Evolutionary conservation across 2,888 invertebrate species (phyloP).

Genomic region (Dendrolimus pini): DNA sequence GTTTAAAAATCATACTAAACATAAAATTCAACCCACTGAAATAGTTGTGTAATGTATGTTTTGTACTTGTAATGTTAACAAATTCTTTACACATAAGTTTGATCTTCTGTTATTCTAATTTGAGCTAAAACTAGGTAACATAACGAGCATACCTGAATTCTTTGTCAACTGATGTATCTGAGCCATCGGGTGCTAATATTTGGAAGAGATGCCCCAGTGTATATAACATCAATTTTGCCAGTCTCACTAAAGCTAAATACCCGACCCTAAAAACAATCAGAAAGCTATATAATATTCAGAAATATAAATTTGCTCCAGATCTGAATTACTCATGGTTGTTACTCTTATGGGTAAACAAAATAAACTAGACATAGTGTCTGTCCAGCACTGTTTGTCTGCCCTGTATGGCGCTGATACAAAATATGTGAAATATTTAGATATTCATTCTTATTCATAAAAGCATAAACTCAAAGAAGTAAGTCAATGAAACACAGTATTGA

Average conservation of each 20-base stretch:
- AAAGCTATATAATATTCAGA: neutral
- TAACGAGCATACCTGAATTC: slow-evolving; percentile 47
- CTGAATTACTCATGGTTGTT: no score
- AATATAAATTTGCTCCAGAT: no score
- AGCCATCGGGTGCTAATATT: slow-evolving; percentile 71
- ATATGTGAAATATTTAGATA: neutral
- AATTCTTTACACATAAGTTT: slow-evolving; percentile 1
- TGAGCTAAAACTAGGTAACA: no score
- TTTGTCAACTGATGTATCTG: slow-evolving; percentile 53
- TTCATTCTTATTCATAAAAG: no score
- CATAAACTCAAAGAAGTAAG: no score
- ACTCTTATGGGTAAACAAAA: no score
- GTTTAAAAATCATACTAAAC: no score
- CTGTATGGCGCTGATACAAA: neutral
- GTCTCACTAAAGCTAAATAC: slow-evolving; percentile 90
- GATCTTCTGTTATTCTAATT: no score
- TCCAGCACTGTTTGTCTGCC: neutral
- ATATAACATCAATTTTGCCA: slow-evolving; percentile 92
- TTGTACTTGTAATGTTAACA: neutral
- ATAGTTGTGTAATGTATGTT: neutral
- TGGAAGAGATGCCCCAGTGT: slow-evolving; percentile 90
- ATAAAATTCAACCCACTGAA: no score
- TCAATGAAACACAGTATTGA: no score
- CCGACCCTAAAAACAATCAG: slow-evolving; percentile 80
- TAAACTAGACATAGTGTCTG: no score